Evolutionary conservation across 2,888 invertebrate species (phyloP), one percentile per base, ranked within the genome.

Genomic region (Dryocosmus kuriphilus): DNA sequence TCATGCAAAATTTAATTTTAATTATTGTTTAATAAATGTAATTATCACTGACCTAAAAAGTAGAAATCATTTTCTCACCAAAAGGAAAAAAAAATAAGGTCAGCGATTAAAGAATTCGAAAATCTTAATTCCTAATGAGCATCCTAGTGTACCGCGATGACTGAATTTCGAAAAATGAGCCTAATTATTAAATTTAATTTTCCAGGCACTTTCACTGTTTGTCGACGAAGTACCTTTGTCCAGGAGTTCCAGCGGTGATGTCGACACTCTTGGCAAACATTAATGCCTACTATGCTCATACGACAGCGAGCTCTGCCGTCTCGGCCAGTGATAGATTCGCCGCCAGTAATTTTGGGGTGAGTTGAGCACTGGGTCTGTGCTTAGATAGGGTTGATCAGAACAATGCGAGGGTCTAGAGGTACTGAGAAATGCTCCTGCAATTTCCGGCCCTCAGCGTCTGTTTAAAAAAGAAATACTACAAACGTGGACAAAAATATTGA

Each of bases 211-310:
- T 99, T 93, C 99, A 99, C 93, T 99, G 99, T 92, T 95, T 99
- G 82, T 99, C 99, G 76, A 99, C 99, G 76, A 99, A 99, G 93
- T 99, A 99, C 93, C 94, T 99, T 85, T 99, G 99, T 92, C 97
- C 98, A n/a, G 98, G 99, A 79, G 99, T 99, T 14, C 99, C 99
- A 19, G 99, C 99, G 16, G 98, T 99, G 51, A 99, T 99, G 98
- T 98, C 98, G 85, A 99, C 98, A 71, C 94, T 99, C 3, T 93
- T 99, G 85, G 99, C 99, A 75, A 99, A 99, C 93, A 99, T 99
- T 90, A 99, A 99, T 92, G 99, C 99, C 82, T 99, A 98, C 93
- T 98, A 99, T 93, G 98, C 99, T 87, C 98, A 98, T 90, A 99
- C 99, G 0, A 99, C 99, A 35, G 98, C 98, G 11, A 97, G 98